Base-by-base conservation (phyloP, 2,888 invertebrate genomes). In the Noctua fimbriata region DNA sequence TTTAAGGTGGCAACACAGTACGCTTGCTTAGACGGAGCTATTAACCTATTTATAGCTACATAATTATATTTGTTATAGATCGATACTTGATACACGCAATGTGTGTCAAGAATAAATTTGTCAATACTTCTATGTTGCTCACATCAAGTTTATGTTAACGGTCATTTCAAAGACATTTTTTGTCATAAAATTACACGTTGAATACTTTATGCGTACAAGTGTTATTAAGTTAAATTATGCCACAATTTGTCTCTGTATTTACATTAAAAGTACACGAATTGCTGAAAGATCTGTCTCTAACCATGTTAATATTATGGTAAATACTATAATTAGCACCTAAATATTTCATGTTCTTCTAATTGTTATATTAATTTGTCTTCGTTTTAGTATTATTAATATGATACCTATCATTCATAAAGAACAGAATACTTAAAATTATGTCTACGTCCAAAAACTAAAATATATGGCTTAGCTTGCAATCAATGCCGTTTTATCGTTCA, bases 141-240 rank as follows among this genome's bases (percentile, higher is more conserved):
- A 81, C 86, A 86, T 88, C 82, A 87, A 85, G 76, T 91, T 91
- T 90, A 92, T 90, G 89, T 88, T 88, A 88, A 89, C 90, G 87
- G 88, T 86, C 66, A 63, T 82, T 87, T 83, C 69, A 86, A 89
- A 88, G 86, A 86, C 83, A 86, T 87, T 89, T 89, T 88, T 88
- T 85, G 65, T 72, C 70, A 82, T 86, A 82, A 88, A 89, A 88
- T 89, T 89, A 81, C 78, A 78, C 75, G 73, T 69, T 65, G 66
- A 76, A 84, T 87, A 87, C 87, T 83, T 58, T 83, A 88, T 87
- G 83, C 78, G 76, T 83, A 87, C 88, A 89, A 90, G 88, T 88
- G 87, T 88, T 92, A 90, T 91, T 91, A 90, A n/a, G n/a, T 79
- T 83, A 67, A 91, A 92, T 91, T 91, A 92, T 88, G 79, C 82